Base-by-base conservation (phyloP, 2,113 vertebrate species). In the Chloropsis cyanopogon region DNA sequence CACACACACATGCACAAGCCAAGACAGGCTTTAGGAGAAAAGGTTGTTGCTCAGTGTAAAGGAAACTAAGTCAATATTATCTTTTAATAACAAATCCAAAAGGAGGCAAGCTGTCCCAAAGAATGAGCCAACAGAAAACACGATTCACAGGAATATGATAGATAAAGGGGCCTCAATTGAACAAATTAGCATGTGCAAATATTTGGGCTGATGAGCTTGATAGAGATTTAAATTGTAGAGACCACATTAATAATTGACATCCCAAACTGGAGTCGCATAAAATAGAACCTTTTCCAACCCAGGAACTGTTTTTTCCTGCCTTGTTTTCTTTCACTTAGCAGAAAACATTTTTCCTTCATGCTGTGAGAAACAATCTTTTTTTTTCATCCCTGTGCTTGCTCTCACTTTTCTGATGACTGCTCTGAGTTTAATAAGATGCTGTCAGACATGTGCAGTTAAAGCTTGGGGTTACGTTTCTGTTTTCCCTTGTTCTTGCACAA, bases 121-220 rank as follows among this genome's bases (percentile, higher is more conserved):
- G 93, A 96, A 92, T 65, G 57, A 97, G 93, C 94, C 94, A 95
- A 95, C 80, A 94, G 73, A 96, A 96, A 92, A 90, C 68, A 94
- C 19, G 10, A 93, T 94, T 95, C 92, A 90, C 90, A 57, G 85
- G 78, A 88, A 86, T 93, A 92, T 66, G 95, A 96, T 83, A 83
- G 92, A 97, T 82, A 89, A 95, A 49, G 39, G 49, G 69, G 54
- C 85, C 88, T 79, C 81, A 83, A 89, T 82, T 93, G 94, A 96
- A 97, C 84, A 97, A 91, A 97, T 97, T 93, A 96, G 63, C 84
- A 93, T 88, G 93, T 90, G 42, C 95, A 97, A 98, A 96, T 98
- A 93, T 97, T 96, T 98, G 94, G 93, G 88, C 85, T 96, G 90
- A 95, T 95, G 77, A 97, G 26, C 37, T 54, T 85, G 84, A 92